These are phyloP conservation scores for Machaerirhynchus nigripectus DNA, from an alignment of 2,113 vertebrate species.

Conservation along the genomic window DNA sequence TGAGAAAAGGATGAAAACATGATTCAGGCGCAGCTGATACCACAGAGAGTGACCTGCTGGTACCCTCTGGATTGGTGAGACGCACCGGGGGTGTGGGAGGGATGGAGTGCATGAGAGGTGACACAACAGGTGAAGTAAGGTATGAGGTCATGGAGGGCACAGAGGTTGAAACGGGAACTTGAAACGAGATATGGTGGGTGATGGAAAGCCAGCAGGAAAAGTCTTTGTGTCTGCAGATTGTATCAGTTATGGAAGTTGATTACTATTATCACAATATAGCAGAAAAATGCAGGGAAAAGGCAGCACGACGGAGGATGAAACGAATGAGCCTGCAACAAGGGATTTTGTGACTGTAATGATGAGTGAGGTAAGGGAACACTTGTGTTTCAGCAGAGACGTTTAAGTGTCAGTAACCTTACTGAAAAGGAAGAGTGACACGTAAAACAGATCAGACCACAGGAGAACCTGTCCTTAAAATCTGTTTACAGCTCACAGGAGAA, in stretches of 20 bases:
- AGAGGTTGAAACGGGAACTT: not conserved
- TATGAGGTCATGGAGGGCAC: not conserved
- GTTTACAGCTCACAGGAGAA: not conserved
- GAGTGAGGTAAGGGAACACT: not conserved
- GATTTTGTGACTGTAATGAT: not conserved
- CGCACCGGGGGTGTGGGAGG: rapidly evolving
- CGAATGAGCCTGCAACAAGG: not conserved
- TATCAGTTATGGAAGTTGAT: not conserved
- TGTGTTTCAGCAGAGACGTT: not conserved
- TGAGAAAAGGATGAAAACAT: not conserved
- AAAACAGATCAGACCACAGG: not conserved
- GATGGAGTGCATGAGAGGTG: not conserved
- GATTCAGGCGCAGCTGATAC: not conserved
- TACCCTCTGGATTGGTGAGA: not conserved
- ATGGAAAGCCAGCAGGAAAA: not conserved
- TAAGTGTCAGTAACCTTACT: not conserved
- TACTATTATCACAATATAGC: not conserved
- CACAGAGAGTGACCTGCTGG: not conserved
- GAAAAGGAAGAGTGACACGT: not conserved
- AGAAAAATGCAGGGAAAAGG: not conserved
- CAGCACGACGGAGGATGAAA: not conserved
- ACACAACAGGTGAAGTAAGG: not conserved
- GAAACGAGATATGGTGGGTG: not conserved
- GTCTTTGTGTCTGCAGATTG: not conserved
- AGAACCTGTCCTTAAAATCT: not conserved